Conservation (phyloP, 2,797 vertebrate genomes). For the Rhynchotus rufescens region DNA sequence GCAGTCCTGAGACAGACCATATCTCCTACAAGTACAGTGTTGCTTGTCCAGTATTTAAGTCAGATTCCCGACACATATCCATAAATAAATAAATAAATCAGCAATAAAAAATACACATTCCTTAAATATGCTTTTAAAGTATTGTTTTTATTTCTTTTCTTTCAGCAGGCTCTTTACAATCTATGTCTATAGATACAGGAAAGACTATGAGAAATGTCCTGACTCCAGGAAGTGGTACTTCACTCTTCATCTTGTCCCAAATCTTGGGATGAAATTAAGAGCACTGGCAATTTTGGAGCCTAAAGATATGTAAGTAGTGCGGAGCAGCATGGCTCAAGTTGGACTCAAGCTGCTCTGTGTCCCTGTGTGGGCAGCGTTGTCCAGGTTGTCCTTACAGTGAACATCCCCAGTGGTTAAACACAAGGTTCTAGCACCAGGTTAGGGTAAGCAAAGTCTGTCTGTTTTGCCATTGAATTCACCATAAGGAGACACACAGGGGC, state of each 20-base stretch:
- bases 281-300: neutral
- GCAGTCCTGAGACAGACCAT: neutral
- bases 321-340: neutral
- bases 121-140: neutral
- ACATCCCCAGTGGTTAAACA: accelerated
- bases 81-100: neutral
- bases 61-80: neutral
- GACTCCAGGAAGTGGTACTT: neutral
- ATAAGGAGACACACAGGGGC: constrained; percentile 72
- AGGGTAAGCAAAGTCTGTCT: neutral
- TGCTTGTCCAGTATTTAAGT: neutral
- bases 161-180: neutral
- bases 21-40: neutral
- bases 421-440: neutral
- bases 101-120: no score
- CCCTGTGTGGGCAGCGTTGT: no score
- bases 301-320: neutral
- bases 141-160: neutral
- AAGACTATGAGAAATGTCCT: neutral
- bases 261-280: neutral
- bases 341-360: no score
- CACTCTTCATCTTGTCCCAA: neutral
- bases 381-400: neutral
- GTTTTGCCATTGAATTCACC: neutral
- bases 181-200: neutral